Base-by-base conservation (phyloP, 2,888 invertebrate genomes). In the Polydrusus pterygomalis region DNA sequence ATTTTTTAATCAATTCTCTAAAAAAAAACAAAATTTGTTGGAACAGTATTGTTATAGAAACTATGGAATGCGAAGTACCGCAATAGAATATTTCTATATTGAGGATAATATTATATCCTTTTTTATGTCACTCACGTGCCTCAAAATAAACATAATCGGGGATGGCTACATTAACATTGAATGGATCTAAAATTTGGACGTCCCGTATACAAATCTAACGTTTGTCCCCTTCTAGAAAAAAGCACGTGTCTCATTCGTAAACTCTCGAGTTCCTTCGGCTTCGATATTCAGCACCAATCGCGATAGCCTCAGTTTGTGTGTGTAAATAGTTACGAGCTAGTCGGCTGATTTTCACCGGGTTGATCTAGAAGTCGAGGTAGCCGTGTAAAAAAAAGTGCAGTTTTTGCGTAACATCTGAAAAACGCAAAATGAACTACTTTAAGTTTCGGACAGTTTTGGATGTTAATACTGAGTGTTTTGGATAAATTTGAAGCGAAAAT, bases 301-400 rank as follows among this genome's bases (percentile, higher is more conserved):
- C 38, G 40, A 25, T 40, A 7, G 68, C 40, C 11, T 54, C 68
- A 68, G 51, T 68, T 68, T 17, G 68, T 54, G 40, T 51, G 68
- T 68, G 68, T 54, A 68, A 68, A 68, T 68, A 68, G 68, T 54
- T 51, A 38, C 51, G 68, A 47, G 58, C 11, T 65, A 49, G 65
- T 51, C 47, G 65, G 11, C 38, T 68, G 18, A 56, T 54, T 40
- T 25, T 51, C 49, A 25, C 54, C 68, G 68, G 68, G 68, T 68
- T 56, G 68, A 20, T 68, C 54, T 68, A 54, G 54, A 68, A 68
- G 56, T 68, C 68, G 68, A 40, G 68, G 51, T 54, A 54, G 40
- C 68, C 68, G 68, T 68, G 68, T 54, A 68, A 40, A 65, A 56
- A n/a, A 68, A 40, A 54, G 30, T 67, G 51, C n/a, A 34, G 34